Evolutionary conservation across 2,797 vertebrate genomes (phyloP).

Genomic region (Coranthus polyacanthus): DNA sequence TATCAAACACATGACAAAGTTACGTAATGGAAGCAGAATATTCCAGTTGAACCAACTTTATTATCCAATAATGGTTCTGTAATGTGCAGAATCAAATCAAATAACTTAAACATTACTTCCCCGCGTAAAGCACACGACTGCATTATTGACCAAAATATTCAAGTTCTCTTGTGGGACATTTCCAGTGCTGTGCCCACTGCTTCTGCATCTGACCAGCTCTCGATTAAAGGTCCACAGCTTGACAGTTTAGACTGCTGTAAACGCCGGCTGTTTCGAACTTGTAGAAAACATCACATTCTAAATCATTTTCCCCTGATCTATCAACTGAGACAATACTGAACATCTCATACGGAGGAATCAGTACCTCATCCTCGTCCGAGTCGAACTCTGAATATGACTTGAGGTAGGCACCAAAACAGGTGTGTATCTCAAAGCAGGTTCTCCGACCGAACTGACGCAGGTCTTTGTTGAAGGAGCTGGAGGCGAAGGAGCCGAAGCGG

Average conservation of each 20-base stretch:
- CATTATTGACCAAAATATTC: too few relatives aligned
- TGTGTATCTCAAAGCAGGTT: slow-evolving; percentile 54
- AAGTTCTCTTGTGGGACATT: too few relatives aligned
- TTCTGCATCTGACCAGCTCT: too few relatives aligned
- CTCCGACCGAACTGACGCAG: slow-evolving; percentile 45
- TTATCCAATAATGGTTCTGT: too few relatives aligned
- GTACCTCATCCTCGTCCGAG: slow-evolving; percentile 53
- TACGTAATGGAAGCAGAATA: too few relatives aligned
- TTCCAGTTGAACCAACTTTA: too few relatives aligned
- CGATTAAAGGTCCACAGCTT: slow-evolving; percentile 11
- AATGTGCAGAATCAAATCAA: too few relatives aligned
- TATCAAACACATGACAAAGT: too few relatives aligned
- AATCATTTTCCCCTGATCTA: slow-evolving; percentile 25
- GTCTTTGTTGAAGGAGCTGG: slow-evolving; percentile 53
- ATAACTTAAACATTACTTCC: too few relatives aligned
- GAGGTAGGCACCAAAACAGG: slow-evolving; percentile 51
- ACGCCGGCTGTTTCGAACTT: slow-evolving; percentile 50
- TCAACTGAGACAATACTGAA: slow-evolving; percentile 46
- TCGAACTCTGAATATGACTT: slow-evolving; percentile 57
- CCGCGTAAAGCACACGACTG: too few relatives aligned
- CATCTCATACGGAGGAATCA: slow-evolving; percentile 60
- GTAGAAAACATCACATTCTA: slow-evolving; percentile 44
- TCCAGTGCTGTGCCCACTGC: too few relatives aligned
- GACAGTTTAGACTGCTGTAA: slow-evolving; percentile 57
- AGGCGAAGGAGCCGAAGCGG: slow-evolving; percentile 56